Conservation (phyloP, 2,888 invertebrate species). For the Caenorhabditis virilis region DNA sequence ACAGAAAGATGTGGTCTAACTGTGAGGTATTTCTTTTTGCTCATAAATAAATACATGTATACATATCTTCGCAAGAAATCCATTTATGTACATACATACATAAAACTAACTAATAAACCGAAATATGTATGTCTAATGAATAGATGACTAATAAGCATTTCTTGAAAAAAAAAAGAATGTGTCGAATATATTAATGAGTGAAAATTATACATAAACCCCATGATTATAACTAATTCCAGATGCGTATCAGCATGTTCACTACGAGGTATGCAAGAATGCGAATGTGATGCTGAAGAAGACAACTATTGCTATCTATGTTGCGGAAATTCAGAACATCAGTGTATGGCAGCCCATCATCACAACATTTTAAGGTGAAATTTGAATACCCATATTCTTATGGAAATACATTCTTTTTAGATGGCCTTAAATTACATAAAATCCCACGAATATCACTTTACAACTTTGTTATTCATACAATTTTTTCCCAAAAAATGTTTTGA, state of each 20-base stretch:
- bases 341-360: slow-evolving; percentile 67
- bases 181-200: slow-evolving; percentile 64
- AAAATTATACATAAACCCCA: slow-evolving; percentile 62
- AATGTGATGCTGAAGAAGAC: slow-evolving; percentile 68
- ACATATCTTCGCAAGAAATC: no score
- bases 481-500: not conserved
- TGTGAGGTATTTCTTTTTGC: no score
- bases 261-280: slow-evolving; percentile 64
- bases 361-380: slow-evolving; percentile 60
- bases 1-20: no score
- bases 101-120: no score
- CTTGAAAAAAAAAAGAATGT: slow-evolving; percentile 38
- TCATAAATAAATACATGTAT: no score
- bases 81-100: no score
- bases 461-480: no score
- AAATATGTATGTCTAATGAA: no score
- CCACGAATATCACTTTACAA: slow-evolving; percentile 33
- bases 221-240: slow-evolving; percentile 61
- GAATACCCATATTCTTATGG: no score
- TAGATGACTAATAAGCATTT: no score
- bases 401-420: no score
- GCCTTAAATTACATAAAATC: no score
- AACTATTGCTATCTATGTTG: slow-evolving; percentile 69
- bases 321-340: slow-evolving; percentile 60
- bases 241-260: slow-evolving; percentile 65